These are phyloP conservation scores for Sycophaga agraensis DNA, from an alignment of 1,140 invertebrate species.

Conservation along the genomic window DNA sequence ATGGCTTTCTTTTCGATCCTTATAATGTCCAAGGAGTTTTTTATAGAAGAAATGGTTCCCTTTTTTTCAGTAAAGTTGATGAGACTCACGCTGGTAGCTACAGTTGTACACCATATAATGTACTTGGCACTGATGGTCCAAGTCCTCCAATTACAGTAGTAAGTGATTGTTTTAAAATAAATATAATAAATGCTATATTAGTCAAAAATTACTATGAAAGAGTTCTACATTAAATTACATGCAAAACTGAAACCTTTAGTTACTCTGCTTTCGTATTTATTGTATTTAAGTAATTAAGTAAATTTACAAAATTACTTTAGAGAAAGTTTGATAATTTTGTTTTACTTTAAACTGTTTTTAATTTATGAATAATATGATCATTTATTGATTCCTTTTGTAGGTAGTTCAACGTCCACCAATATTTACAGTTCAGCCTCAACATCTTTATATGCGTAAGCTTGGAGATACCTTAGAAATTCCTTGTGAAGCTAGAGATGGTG, in stretches of 20 bases:
- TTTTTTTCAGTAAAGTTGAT: slow-evolving; percentile 80
- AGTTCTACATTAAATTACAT: too few relatives aligned
- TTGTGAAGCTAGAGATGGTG: slow-evolving; percentile 76
- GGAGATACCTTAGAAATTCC: slow-evolving; percentile 80
- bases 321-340: background rate
- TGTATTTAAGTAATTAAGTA: too few relatives aligned
- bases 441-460: slow-evolving; percentile 79
- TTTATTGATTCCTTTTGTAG: slow-evolving; percentile 31
- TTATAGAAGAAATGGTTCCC: slow-evolving; percentile 82
- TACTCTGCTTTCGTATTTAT: too few relatives aligned
- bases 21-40: slow-evolving; percentile 86
- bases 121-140: slow-evolving; percentile 80
- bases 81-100: slow-evolving; percentile 80
- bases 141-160: slow-evolving; percentile 82
- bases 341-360: too few relatives aligned
- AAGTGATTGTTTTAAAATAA: too few relatives aligned
- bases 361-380: background rate
- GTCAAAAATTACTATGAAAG: too few relatives aligned
- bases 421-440: slow-evolving; percentile 74
- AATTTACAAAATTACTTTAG: too few relatives aligned
- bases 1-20: slow-evolving; percentile 88
- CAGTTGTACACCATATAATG: slow-evolving; percentile 90
- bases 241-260: too few relatives aligned
- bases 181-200: too few relatives aligned
- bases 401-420: slow-evolving; percentile 83